These are phyloP conservation scores for Muricea muricata DNA, from an alignment of 92 coral and sea anemone genomes.

Conservation along the genomic window DNA sequence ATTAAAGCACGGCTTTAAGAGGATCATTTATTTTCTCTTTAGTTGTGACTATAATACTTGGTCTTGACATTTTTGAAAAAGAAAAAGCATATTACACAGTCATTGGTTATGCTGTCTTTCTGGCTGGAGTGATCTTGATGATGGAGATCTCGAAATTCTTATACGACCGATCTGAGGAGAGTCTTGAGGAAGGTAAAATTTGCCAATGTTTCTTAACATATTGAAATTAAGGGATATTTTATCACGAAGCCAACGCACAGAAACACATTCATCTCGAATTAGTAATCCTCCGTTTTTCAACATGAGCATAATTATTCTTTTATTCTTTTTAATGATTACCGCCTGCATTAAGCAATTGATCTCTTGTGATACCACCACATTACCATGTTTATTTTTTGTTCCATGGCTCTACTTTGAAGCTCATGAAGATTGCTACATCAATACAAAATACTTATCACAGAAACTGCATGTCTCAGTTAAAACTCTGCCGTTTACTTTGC, in stretches of 20 bases:
- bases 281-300: too few relatives aligned
- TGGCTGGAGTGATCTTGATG: background rate
- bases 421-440: too few relatives aligned
- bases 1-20: background rate
- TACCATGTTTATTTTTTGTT: too few relatives aligned
- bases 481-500: too few relatives aligned
- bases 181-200: background rate
- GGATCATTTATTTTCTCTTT: background rate
- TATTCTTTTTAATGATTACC: too few relatives aligned
- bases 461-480: too few relatives aligned
- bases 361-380: too few relatives aligned
- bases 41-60: conserved; percentile 13
- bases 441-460: background rate
- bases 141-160: conserved; percentile 20
- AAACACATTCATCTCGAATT: background rate
- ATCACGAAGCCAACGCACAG: background rate
- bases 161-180: background rate
- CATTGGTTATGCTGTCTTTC: conserved; percentile 21
- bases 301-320: too few relatives aligned
- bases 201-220: too few relatives aligned
- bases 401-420: too few relatives aligned
- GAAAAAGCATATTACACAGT: conserved; percentile 22
- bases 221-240: background rate
- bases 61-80: conserved; percentile 24
- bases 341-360: too few relatives aligned